Base-by-base conservation (phyloP, 2,797 vertebrate genomes). In the Sphaeramia orbicularis region DNA sequence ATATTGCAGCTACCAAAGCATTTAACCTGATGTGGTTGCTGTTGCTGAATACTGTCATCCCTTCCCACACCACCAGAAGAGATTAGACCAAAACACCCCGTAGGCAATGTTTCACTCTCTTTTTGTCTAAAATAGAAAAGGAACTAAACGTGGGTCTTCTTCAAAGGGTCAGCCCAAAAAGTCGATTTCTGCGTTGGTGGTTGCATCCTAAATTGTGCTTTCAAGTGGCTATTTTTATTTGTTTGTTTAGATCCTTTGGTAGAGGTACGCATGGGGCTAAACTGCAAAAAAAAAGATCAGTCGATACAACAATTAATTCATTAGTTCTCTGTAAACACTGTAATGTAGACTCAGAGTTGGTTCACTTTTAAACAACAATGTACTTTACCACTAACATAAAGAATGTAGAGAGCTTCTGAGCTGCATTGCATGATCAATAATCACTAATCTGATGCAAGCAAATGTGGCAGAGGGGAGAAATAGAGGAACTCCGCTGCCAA, bases 181-280 rank as follows among this genome's bases (percentile, higher is more conserved):
- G 69, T 86, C 54, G 10, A 85, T 72, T 60, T 63, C 36, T 65
- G 62, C 10, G n/a, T 58, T 59, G 67, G 72, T 60, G 44, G 68
- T 38, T 37, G 10, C 13, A 42, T 74, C 24, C 21, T 32, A 62
- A 49, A 48, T 65, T 71, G 43, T 13, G 1, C 30, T 61, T 43
- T 37, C 38, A 58, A 48, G 43, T 38, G 4, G 11, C 6, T 19
- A 42, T 44, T 44, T 35, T 16, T 14, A 37, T 38, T 12, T 32
- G 32, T 32, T 9, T 32, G 30, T 6, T 32, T 7, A 32, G 30
- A 7, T 32, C 30, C 1, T 32, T 32, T 32, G 30, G 30, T 32
- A 30, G 30, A 4, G 30, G 30, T 9, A 7, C 30, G 32, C 30
- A 8, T n/a, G 42, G 14, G 64, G 43, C 21, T 48, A 27, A 68